Percentiles rank a stretch among this genome's conserved stretches.
Conservation (phyloP, 2,888 invertebrate species). For the Diplolepis rosae region DNA sequence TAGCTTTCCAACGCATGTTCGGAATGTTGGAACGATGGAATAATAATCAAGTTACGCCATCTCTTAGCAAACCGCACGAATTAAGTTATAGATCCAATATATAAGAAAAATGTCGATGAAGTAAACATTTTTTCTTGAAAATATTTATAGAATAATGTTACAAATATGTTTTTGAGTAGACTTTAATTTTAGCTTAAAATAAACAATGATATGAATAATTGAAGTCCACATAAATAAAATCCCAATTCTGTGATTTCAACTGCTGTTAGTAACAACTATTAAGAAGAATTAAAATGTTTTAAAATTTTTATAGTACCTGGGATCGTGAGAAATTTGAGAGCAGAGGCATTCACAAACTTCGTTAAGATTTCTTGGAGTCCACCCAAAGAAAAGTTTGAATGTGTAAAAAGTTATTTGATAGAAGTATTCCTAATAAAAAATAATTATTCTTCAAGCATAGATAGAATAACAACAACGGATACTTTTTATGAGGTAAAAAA, state of each 20-base stretch:
- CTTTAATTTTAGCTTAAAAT: not conserved
- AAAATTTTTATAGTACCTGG: not conserved
- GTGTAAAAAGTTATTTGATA: slow-evolving; percentile 38
- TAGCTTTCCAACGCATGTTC: too few relatives aligned
- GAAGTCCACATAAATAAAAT: too few relatives aligned
- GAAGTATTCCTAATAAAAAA: slow-evolving; percentile 35
- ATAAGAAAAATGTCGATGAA: too few relatives aligned
- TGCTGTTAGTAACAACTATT: not conserved
- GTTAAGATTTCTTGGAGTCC: slow-evolving; percentile 47
- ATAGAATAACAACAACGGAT: not conserved
- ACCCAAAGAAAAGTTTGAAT: slow-evolving; percentile 33
- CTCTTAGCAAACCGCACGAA: too few relatives aligned
- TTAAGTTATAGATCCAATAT: too few relatives aligned
- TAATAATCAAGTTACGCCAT: too few relatives aligned
- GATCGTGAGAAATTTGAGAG: not conserved
- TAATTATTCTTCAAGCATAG: slow-evolving; percentile 14
- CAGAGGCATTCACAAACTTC: not conserved
- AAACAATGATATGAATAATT: not conserved
- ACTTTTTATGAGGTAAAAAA: slow-evolving; percentile 42
- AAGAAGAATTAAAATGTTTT: not conserved
- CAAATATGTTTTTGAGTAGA: too few relatives aligned
- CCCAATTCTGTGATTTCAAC: not conserved
- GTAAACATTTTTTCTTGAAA: too few relatives aligned
- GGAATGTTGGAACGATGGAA: too few relatives aligned
- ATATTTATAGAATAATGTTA: too few relatives aligned